Evolutionary conservation across 2,888 invertebrate genomes (phyloP).

Genomic region (Polyommatus iphigenia): DNA sequence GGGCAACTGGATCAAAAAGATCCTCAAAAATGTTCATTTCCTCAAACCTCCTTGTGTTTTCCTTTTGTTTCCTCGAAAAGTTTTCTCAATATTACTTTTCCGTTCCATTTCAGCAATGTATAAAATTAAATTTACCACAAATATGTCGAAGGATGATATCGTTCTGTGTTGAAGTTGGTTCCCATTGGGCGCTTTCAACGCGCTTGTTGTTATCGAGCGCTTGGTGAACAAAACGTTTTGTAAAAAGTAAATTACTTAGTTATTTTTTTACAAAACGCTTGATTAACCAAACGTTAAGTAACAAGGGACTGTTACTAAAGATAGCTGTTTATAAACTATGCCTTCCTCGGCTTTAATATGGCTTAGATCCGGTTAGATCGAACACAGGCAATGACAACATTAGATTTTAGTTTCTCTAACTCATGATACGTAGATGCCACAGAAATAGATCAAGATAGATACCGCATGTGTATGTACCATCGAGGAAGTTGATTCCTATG

Average conservation of each 20-base stretch:
- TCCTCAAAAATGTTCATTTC: conserved; percentile 20
- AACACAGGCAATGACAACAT: neutral
- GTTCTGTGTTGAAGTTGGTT: neutral
- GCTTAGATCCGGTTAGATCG: neutral
- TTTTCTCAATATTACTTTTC: conserved; percentile 19
- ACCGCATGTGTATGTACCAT: too few relatives aligned
- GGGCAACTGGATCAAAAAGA: conserved; percentile 31
- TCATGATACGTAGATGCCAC: too few relatives aligned
- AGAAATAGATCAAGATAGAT: too few relatives aligned
- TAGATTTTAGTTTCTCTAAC: too few relatives aligned
- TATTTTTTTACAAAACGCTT: neutral
- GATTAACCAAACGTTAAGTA: neutral
- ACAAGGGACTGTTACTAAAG: too few relatives aligned
- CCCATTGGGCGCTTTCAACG: neutral
- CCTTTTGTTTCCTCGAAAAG: conserved; percentile 5
- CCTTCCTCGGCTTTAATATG: neutral
- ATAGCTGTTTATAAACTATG: too few relatives aligned
- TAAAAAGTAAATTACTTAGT: neutral
- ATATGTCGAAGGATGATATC: neutral
- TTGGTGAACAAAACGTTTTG: neutral
- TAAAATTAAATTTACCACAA: neutral
- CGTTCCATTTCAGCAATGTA: neutral
- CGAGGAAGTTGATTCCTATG: too few relatives aligned
- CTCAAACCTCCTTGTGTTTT: neutral
- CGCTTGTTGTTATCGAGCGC: neutral